phyloP scores from a whole-genome alignment of 2,888 invertebrate species.

The Idaea straminata region DNA sequence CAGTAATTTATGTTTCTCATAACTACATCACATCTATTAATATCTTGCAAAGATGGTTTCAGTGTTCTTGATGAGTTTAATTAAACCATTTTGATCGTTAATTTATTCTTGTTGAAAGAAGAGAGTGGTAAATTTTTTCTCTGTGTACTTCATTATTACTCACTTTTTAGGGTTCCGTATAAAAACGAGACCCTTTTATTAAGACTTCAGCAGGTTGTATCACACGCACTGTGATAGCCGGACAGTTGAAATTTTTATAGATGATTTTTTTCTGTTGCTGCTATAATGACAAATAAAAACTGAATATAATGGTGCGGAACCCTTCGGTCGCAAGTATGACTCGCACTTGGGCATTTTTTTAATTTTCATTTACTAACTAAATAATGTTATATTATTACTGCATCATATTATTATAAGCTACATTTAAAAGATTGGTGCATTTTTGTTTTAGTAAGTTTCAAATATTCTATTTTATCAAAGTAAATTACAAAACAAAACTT shows the following conservation, averaged over 20 bases:
- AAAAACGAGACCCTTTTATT: no score
- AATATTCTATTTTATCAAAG: not conserved
- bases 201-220: no score
- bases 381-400: no score
- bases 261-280: no score
- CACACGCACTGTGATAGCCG: no score
- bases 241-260: no score
- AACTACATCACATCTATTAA: constrained; percentile 52
- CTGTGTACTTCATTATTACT: not conserved
- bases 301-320: no score
- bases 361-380: no score
- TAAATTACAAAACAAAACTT: not conserved
- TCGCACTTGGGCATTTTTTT: no score
- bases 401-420: no score
- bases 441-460: not conserved
- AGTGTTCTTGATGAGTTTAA: constrained; percentile 51
- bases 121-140: constrained; percentile 17
- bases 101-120: constrained; percentile 55
- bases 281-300: no score
- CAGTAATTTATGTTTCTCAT: constrained; percentile 37
- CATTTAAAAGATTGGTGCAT: not conserved
- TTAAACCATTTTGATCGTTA: constrained; percentile 65
- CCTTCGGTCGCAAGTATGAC: no score
- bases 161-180: not conserved
- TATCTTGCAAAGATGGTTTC: constrained; percentile 38